phyloP scores from a whole-genome alignment of 1,140 invertebrate genomes.

The Araneus ventricosus region DNA sequence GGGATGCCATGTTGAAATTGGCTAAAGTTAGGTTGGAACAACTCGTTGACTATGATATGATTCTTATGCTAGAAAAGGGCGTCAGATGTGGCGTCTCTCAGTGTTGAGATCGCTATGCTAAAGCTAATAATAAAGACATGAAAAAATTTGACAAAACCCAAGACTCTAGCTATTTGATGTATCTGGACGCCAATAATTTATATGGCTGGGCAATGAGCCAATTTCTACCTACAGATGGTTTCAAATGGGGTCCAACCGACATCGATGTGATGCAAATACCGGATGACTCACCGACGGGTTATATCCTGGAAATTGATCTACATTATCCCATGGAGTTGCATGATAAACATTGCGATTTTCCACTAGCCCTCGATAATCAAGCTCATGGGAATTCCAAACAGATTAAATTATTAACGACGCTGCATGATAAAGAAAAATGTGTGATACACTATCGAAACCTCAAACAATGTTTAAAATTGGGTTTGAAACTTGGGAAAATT shows the following conservation, averaged over 20 bases:
- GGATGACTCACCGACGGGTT: background rate
- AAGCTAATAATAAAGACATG: too few species aligned
- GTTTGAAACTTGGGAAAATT: background rate
- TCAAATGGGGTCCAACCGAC: background rate
- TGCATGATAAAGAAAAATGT: background rate
- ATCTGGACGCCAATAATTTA: constrained; percentile 39
- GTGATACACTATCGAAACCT: constrained; percentile 8
- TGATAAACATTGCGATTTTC: constrained; percentile 29
- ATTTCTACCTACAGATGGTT: too few species aligned
- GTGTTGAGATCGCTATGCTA: too few species aligned
- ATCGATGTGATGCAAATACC: background rate
- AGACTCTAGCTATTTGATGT: background rate
- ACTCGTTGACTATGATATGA: too few species aligned
- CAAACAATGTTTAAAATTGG: constrained; percentile 25
- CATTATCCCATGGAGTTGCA: background rate
- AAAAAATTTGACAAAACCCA: background rate
- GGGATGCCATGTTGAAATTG: too few species aligned
- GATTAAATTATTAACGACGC: background rate
- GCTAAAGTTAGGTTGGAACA: too few species aligned
- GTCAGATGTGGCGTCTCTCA: too few species aligned
- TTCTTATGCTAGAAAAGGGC: too few species aligned
- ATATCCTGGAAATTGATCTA: constrained; percentile 47
- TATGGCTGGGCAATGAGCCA: too few species aligned
- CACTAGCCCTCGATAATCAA: constrained; percentile 25
- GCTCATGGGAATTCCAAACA: background rate